Evolutionary conservation across 2,113 vertebrate genomes (phyloP).

Genomic region (Chloroceryle aenea): DNA sequence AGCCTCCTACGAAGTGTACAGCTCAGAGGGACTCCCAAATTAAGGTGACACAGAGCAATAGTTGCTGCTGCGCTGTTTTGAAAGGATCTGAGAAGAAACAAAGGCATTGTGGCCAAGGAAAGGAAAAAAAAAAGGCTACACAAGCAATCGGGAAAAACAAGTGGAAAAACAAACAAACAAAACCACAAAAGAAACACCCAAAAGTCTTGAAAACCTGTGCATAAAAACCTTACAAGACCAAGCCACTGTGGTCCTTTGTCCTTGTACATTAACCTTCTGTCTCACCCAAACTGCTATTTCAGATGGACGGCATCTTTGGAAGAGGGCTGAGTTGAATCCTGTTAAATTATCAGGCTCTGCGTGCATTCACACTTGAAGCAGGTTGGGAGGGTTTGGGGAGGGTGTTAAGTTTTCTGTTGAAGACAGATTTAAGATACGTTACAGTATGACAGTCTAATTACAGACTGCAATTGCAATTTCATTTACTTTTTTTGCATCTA

Average conservation of each 20-base stretch:
- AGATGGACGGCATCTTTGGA: not conserved
- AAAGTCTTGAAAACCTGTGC: not conserved
- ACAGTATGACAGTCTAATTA: conserved; percentile 57
- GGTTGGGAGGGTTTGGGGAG: not conserved
- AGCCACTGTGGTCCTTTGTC: not conserved
- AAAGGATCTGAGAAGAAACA: not conserved
- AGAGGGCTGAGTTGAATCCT: not conserved
- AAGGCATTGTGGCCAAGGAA: not conserved
- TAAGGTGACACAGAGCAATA: not conserved
- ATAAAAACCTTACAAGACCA: not conserved
- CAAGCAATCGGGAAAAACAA: not conserved
- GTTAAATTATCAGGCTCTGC: not conserved
- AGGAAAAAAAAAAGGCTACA: not conserved
- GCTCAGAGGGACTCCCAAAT: not conserved
- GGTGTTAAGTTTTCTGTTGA: not conserved
- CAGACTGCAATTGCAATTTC: conserved; percentile 49
- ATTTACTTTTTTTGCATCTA: conserved; percentile 38
- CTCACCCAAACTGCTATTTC: not conserved
- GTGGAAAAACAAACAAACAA: not conserved
- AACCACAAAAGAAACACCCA: not conserved
- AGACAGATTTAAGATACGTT: conserved; percentile 40
- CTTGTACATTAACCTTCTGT: not conserved
- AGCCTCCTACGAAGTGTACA: not conserved
- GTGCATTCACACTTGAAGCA: not conserved
- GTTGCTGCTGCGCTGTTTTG: not conserved